A percentile compares a stretch with the other conserved stretches of the same genome.
Evolutionary conservation across 2,113 vertebrate genomes (phyloP).

Genomic region (Galemys pyrenaicus): DNA sequence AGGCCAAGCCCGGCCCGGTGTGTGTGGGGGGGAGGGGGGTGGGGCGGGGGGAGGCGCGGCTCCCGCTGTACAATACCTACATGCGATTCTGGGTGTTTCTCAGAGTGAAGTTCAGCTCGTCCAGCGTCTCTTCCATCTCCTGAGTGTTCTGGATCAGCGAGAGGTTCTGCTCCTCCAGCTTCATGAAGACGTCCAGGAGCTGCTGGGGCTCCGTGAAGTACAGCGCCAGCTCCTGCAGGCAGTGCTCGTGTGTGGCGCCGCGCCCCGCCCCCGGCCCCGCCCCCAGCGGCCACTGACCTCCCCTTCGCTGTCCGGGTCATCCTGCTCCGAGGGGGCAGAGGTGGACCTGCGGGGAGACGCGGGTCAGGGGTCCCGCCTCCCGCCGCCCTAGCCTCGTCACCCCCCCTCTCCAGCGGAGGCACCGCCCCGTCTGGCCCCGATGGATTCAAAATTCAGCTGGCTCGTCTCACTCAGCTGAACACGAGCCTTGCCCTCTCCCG

Average conservation of each 20-base stretch:
- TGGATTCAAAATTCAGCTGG: background rate
- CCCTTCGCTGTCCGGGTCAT: constrained; percentile 25
- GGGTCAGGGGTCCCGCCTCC: too few species aligned
- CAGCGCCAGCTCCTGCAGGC: constrained; percentile 85
- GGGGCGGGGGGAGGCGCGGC: background rate
- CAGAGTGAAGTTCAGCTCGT: constrained; percentile 84
- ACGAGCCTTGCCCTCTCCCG: too few species aligned
- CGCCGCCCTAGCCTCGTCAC: too few species aligned
- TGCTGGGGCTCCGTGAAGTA: constrained; percentile 95
- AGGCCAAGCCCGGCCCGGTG: background rate
- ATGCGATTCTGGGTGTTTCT: constrained; percentile 84
- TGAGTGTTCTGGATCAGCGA: constrained; percentile 91
- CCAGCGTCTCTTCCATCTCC: constrained; percentile 87
- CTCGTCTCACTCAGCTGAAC: background rate
- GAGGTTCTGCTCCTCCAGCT: constrained; percentile 93
- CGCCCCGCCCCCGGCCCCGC: accelerated
- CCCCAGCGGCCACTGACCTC: constrained; percentile 55
- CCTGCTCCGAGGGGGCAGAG: background rate
- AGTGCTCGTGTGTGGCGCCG: background rate
- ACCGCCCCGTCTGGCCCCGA: background rate
- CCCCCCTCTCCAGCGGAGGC: too few species aligned
- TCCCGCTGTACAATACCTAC: constrained; percentile 82
- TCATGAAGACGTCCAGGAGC: constrained; percentile 88
- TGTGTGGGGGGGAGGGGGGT: background rate
- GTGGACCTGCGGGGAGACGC: constrained; percentile 16